Evolutionary conservation across 2,797 vertebrate species (phyloP).

Genomic region (Neoniphon sammara): DNA sequence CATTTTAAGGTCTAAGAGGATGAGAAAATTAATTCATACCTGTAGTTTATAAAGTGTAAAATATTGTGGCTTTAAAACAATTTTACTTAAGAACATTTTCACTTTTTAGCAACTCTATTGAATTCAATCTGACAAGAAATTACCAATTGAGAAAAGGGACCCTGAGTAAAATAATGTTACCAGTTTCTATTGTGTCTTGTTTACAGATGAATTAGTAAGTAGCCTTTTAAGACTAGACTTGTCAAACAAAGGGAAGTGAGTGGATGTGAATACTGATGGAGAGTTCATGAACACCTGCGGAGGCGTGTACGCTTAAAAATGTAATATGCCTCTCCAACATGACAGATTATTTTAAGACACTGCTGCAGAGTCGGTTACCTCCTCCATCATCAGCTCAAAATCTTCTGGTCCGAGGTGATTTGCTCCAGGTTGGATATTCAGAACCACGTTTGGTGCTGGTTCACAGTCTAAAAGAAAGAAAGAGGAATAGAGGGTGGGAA

Average conservation of each 20-base stretch:
- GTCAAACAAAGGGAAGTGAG: background rate
- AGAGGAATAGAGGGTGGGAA: background rate
- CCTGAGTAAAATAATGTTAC: too few species aligned
- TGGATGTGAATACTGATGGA: background rate
- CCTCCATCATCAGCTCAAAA: conserved; percentile 85
- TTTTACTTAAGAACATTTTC: too few species aligned
- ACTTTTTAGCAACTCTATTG: too few species aligned
- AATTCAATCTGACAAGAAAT: too few species aligned
- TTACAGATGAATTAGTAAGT: background rate
- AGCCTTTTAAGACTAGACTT: too few species aligned
- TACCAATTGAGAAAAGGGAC: too few species aligned
- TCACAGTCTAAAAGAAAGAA: conserved; percentile 56
- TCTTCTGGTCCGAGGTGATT: conserved; percentile 87
- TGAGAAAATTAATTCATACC: background rate
- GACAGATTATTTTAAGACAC: background rate
- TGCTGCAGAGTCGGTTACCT: conserved; percentile 81
- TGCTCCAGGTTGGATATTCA: conserved; percentile 87
- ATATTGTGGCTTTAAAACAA: too few species aligned
- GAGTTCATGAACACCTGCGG: too few species aligned
- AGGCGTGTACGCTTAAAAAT: background rate
- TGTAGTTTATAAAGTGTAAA: background rate
- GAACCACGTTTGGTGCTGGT: conserved; percentile 81
- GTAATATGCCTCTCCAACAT: background rate
- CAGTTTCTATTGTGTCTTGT: background rate
- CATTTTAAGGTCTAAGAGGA: too few species aligned